A percentile compares a stretch with the other conserved stretches of the same genome.
Conservation (phyloP, 2,888 invertebrate genomes). For the Seladonia tumulorum region DNA sequence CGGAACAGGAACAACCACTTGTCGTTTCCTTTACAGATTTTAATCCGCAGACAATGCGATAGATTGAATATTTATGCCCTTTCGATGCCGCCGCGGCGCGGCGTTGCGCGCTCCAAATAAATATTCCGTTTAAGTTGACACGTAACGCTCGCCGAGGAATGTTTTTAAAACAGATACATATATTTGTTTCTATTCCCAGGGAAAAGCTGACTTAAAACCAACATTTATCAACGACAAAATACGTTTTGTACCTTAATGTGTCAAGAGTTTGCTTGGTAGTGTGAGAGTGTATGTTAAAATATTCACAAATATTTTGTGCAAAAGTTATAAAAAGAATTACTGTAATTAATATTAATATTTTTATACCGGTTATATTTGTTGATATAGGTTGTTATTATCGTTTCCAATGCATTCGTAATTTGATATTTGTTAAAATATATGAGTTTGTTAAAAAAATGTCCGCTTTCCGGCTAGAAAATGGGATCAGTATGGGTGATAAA, state of each 20-base stretch:
- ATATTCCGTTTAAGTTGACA: constrained; percentile 1
- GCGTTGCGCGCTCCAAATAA: constrained; percentile 8
- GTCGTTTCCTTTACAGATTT: constrained; percentile 45
- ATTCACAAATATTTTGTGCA: background rate
- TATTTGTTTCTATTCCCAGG: background rate
- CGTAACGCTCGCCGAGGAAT: constrained; percentile 4
- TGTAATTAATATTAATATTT: background rate
- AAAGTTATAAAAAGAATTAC: background rate
- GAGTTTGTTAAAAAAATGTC: background rate
- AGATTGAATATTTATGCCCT: constrained; percentile 45
- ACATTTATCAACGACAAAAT: background rate
- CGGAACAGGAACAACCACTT: constrained; percentile 35
- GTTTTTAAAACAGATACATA: background rate
- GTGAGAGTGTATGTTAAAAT: background rate
- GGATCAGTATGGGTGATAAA: background rate
- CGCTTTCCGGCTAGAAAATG: constrained; percentile 18
- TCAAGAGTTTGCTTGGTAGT: background rate
- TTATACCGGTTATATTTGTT: background rate
- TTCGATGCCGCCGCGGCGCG: background rate
- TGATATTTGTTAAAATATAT: too few species aligned
- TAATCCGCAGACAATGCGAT: constrained; percentile 36
- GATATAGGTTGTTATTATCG: too few species aligned
- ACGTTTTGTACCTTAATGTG: background rate
- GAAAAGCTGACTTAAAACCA: background rate
- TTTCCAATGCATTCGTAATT: background rate